Base-by-base conservation (phyloP, 2,797 vertebrate genomes). In the Sorex maritimensis region DNA sequence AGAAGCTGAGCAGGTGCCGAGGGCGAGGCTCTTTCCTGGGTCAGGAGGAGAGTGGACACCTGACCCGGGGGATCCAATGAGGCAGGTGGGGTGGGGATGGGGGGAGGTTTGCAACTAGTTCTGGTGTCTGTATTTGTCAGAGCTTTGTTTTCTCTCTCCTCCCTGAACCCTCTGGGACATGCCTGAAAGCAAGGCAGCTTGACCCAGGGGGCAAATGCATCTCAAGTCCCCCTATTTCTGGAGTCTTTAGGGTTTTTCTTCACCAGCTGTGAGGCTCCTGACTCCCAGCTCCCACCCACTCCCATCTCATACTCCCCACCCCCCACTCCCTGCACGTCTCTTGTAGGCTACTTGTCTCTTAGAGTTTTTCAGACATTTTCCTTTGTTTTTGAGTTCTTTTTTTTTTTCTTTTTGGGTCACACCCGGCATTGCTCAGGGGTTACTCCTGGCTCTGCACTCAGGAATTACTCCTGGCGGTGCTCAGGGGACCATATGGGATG, bases 1-100 rank as follows among this genome's bases (percentile, higher is more conserved):
- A 49, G 46, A 6, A 52, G 13, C 0, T 28, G 80, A 67, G 77
- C 65, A 34, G 88, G 73, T 34, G 88, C 58, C 24, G 41, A 68
- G 26, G 34, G 69, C 38, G 30, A 6, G 13, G 52, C 23, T 0
- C 65, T 69, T 96, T 97, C 95, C 92, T 95, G 86, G 94, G 96
- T 93, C 95, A 95, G 90, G 71, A 91, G 75, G 46, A 58, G 23
- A 4, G 67, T 63, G 38, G 94, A 89, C 3, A 96, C 12, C 1
- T 1, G 88, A 96, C 58, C 41, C 80, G 0, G 46, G 79, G 58
- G 67, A 93, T 95, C 86, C 0, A 1, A 41, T 19, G 19, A 19
- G 58, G 58, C 58, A 61, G 21, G 58, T 2, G 58, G 58, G 58
- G 58, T 21, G 15, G 17, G 17, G 49, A 52, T 52, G 49, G 49